Conservation (phyloP, 2,888 invertebrate species). For the Beris chalybata region DNA sequence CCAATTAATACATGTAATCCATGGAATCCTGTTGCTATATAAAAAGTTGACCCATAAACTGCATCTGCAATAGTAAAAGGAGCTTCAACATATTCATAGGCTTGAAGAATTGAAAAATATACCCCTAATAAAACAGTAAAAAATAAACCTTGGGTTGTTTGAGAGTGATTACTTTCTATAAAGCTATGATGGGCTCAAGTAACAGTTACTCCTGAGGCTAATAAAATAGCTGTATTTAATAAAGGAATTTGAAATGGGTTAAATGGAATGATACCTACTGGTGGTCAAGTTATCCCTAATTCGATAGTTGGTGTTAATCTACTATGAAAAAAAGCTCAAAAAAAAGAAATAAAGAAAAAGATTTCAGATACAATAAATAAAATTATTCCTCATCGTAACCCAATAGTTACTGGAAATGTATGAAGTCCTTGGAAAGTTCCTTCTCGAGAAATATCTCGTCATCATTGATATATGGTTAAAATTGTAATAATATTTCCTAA, state of each 20-base stretch:
- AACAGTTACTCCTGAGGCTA: constrained; percentile 70
- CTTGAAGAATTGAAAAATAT: constrained; percentile 66
- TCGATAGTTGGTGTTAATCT: constrained; percentile 61
- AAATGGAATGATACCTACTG: constrained; percentile 63
- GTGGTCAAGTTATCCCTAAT: constrained; percentile 67
- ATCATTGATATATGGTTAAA: constrained; percentile 67
- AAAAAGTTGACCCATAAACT: constrained; percentile 70
- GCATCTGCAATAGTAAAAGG: constrained; percentile 63
- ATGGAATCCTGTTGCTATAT: constrained; percentile 75
- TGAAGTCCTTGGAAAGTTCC: constrained; percentile 68
- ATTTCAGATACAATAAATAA: constrained; percentile 74
- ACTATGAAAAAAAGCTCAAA: constrained; percentile 56
- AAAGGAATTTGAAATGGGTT: constrained; percentile 72
- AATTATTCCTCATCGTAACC: constrained; percentile 71
- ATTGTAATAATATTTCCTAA: constrained; percentile 41
- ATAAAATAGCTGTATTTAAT: constrained; percentile 72
- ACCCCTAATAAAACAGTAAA: no score
- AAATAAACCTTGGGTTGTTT: constrained; percentile 50
- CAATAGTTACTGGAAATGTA: constrained; percentile 61
- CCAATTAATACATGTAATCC: constrained; percentile 72
- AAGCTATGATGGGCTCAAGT: constrained; percentile 66
- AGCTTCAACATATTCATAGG: constrained; percentile 69
- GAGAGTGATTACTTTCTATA: constrained; percentile 58
- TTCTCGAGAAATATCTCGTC: constrained; percentile 71
- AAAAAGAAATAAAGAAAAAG: constrained; percentile 64